Evolutionary conservation across 2,888 invertebrate genomes (phyloP), one percentile per base, ranked within the genome.

Genomic region (Apeira syringaria): DNA sequence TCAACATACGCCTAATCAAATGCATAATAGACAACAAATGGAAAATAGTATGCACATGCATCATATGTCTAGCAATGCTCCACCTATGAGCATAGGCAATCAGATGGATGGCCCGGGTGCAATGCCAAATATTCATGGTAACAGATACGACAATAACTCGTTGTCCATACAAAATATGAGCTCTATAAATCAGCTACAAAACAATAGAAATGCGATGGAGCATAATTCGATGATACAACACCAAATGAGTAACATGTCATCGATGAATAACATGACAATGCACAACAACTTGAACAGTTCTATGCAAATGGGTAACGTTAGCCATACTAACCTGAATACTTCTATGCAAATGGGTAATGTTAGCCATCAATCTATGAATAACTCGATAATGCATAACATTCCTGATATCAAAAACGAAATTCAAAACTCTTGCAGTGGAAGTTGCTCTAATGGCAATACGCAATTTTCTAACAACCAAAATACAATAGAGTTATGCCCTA

Each of bases 381-480:
- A 69, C 50, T 67, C 82, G 6, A 74, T 89, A 52, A 81, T 89
- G 80, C 89, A 89, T 50, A 88, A 82, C 53, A 90, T 88, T 53
- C 82, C 88, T 3, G 90, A 90, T 47, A 90, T 89, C 13, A 89
- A 89, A 67, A 88, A 81, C 59, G 89, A 89, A 56, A 85, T 88
- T 22, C 82, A 85, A 64, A 85, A 74, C 56, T 78, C 86, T 3
- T 89, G 89, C 50, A 75, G 85, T 53, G 88, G 86, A 3, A 87
- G 80, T 56, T 89, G 89, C 48, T 70, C 87, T 9, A 86, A 79
- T 30, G 85, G 74, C 44, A 75, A 60, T 35, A 42, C 77, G 6
- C 87, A 84, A 49, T 88, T 82, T 59, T 36, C 80, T 4, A 83
- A 68, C 47, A 85, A 71, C 50, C 84, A 80, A 55, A 71, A 71